Conservation (phyloP, 2,888 invertebrate species). For the Cantharis rustica region DNA sequence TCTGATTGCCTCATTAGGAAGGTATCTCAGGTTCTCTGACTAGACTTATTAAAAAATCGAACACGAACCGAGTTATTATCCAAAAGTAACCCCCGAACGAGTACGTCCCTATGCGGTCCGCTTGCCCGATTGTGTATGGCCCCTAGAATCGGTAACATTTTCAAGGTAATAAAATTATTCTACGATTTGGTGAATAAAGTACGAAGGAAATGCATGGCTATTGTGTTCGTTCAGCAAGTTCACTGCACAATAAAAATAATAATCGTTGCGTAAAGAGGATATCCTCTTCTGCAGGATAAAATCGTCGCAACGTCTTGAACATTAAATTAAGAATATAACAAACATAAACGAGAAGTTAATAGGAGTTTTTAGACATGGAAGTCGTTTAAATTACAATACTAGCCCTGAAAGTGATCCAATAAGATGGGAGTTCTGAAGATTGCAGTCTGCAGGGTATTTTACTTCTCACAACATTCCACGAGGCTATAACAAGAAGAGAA, state of each 20-base stretch:
- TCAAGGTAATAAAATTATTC: background rate
- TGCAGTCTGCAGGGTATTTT: background rate
- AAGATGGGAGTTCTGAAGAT: background rate
- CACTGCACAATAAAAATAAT: constrained; percentile 46
- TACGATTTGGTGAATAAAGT: background rate
- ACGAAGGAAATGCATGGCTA: constrained; percentile 39
- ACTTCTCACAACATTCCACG: background rate
- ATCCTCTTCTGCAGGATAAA: constrained; percentile 44
- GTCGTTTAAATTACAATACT: background rate
- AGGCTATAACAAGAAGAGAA: background rate
- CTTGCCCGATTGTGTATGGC: background rate
- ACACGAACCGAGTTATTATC: background rate
- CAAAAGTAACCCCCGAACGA: background rate
- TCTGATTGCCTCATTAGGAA: background rate
- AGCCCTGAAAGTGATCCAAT: background rate
- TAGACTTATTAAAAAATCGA: background rate
- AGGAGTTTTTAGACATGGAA: background rate
- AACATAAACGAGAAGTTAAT: background rate
- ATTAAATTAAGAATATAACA: constrained; percentile 8
- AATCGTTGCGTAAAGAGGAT: constrained; percentile 50
- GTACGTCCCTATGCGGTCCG: background rate
- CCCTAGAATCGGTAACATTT: too few species aligned
- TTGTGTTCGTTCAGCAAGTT: constrained; percentile 42
- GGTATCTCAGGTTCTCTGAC: background rate
- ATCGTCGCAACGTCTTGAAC: constrained; percentile 34